These are phyloP conservation scores for Bombus haemorrhoidalis DNA, from an alignment of 1,140 invertebrate genomes.

Conservation along the genomic window DNA sequence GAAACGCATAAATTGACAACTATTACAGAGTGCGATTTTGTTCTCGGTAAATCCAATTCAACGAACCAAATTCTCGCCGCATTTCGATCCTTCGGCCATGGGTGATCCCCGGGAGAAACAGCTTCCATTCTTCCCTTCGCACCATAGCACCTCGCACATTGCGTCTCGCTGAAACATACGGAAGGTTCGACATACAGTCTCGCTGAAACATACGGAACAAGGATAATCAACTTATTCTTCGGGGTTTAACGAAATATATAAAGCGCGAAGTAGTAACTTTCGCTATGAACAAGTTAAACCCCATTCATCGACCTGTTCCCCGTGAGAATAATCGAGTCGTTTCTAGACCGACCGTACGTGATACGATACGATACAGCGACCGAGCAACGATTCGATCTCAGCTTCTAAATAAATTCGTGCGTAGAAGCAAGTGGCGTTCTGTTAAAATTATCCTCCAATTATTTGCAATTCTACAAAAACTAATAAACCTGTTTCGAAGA, in stretches of 20 bases:
- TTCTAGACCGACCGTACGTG: background rate
- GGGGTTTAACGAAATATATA: background rate
- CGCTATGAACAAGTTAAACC: background rate
- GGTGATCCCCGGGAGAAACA: constrained; percentile 78
- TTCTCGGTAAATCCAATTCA: background rate
- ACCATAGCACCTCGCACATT: constrained; percentile 85
- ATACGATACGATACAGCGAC: background rate
- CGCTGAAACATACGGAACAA: constrained; percentile 49
- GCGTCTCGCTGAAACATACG: constrained; percentile 50
- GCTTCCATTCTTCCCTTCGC: constrained; percentile 66
- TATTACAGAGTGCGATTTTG: background rate
- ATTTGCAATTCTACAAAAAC: too few species aligned
- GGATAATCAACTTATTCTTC: constrained; percentile 30
- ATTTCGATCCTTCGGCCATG: constrained; percentile 87
- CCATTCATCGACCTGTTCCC: background rate
- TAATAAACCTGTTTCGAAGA: background rate
- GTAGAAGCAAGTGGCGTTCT: background rate
- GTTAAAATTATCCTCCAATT: background rate
- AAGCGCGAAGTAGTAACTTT: background rate
- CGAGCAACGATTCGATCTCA: background rate
- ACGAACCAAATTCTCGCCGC: constrained; percentile 84
- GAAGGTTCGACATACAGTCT: background rate
- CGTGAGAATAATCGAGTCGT: background rate
- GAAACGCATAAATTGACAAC: background rate
- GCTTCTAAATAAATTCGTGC: background rate